These are phyloP conservation scores for Torymus texanus DNA, from an alignment of 2,888 invertebrate genomes.

Conservation along the genomic window DNA sequence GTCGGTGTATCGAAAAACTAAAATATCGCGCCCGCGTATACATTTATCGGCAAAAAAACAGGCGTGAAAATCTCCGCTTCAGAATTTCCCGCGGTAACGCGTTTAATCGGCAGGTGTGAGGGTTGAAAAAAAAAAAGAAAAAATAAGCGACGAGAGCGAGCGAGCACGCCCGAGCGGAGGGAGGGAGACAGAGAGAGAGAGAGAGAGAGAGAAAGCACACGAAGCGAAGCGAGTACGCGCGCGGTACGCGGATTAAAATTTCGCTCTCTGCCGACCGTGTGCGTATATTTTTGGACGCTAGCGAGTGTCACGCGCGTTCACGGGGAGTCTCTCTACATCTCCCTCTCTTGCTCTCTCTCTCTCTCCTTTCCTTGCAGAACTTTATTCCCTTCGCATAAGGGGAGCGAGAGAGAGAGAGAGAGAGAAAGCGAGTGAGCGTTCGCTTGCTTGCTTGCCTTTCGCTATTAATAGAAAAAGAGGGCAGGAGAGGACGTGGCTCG, in stretches of 20 bases:
- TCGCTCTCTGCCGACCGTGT: not conserved
- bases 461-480: slow-evolving; percentile 70
- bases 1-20: slow-evolving; percentile 15
- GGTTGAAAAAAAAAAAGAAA: slow-evolving; percentile 46
- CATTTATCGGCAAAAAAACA: slow-evolving; percentile 39
- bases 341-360: not conserved
- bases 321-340: not conserved
- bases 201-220: slow-evolving; percentile 17
- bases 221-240: not conserved
- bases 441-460: slow-evolving; percentile 49
- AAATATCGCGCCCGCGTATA: slow-evolving; percentile 17
- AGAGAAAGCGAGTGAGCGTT: slow-evolving; percentile 24
- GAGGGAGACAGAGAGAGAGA: slow-evolving; percentile 3
- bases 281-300: slow-evolving; percentile 49
- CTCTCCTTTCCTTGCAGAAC: slow-evolving; percentile 32
- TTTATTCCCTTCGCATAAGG: slow-evolving; percentile 30
- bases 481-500: slow-evolving; percentile 61
- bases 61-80: slow-evolving; percentile 54
- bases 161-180: too few relatives aligned
- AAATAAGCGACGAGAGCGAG: slow-evolving; percentile 40
- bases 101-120: slow-evolving; percentile 55
- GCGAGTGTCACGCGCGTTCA: slow-evolving; percentile 6
- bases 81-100: slow-evolving; percentile 53
- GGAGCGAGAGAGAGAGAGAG: slow-evolving; percentile 45
- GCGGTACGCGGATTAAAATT: slow-evolving; percentile 37